A percentile compares a stretch with the other conserved stretches of the same genome.
These are phyloP conservation scores for Eupleurogrammus muticus DNA, from an alignment of 2,797 vertebrate species.

Conservation along the genomic window DNA sequence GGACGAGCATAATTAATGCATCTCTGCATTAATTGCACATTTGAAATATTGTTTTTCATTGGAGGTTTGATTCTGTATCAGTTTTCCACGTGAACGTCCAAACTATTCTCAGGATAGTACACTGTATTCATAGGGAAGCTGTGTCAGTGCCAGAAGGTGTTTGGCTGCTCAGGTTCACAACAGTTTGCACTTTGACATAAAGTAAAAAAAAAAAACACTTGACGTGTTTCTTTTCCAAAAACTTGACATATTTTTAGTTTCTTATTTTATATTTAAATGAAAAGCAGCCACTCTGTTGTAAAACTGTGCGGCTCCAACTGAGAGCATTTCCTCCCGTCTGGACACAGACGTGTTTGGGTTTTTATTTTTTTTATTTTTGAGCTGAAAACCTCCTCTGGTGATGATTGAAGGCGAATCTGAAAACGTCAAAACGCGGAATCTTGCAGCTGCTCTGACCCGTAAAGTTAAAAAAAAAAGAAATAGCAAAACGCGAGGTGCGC, in stretches of 20 bases:
- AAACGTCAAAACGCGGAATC: neutral
- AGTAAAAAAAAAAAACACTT: neutral
- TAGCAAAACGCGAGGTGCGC: neutral
- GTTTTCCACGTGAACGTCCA: neutral
- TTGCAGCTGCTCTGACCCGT: neutral
- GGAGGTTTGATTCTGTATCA: neutral
- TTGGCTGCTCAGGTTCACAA: neutral
- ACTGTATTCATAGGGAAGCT: neutral
- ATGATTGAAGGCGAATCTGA: neutral
- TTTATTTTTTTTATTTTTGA: no score
- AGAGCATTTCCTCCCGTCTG: no score
- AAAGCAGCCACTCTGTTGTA: neutral
- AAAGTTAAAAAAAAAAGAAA: no score
- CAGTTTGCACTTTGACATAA: neutral
- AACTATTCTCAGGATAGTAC: neutral
- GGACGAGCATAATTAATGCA: no score
- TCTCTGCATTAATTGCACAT: no score
- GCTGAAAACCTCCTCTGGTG: no score
- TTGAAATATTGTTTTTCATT: no score
- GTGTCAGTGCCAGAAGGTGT: neutral
- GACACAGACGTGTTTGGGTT: neutral
- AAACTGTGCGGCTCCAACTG: no score
- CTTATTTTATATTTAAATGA: neutral
- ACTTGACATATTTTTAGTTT: neutral
- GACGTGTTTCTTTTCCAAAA: no score